Evolutionary conservation across 2,888 invertebrate genomes (phyloP).

Genomic region (Caenorhabditis zanzibari): DNA sequence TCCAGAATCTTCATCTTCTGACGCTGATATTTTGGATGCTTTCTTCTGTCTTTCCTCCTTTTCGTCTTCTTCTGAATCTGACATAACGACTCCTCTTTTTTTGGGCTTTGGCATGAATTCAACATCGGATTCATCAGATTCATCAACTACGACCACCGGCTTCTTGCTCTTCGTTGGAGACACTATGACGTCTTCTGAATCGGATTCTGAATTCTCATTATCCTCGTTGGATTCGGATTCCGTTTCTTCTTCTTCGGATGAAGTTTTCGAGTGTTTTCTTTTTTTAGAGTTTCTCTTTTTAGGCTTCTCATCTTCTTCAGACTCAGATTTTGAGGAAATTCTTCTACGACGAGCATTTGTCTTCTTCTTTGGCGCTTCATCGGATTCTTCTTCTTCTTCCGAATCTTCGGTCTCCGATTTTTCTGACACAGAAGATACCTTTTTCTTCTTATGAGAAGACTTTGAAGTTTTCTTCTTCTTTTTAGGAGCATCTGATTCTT

Average conservation of each 20-base stretch:
- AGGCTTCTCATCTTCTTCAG: not conserved
- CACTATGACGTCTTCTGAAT: slow-evolving; percentile 12
- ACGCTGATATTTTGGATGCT: slow-evolving; percentile 12
- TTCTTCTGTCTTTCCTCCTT: slow-evolving; percentile 14
- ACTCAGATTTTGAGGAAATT: slow-evolving; percentile 12
- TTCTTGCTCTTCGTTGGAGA: slow-evolving; percentile 17
- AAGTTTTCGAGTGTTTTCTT: not conserved
- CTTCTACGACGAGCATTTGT: not conserved
- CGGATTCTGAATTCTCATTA: not conserved
- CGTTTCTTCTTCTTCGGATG: not conserved
- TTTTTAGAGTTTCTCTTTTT: slow-evolving; percentile 23
- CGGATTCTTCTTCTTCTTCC: not conserved
- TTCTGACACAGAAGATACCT: not conserved
- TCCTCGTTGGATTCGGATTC: not conserved
- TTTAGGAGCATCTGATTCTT: slow-evolving; percentile 5
- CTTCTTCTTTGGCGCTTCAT: slow-evolving; percentile 2
- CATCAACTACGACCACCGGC: slow-evolving; percentile 14
- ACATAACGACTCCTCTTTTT: slow-evolving; percentile 1
- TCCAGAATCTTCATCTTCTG: slow-evolving; percentile 13
- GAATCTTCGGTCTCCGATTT: not conserved
- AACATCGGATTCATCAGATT: slow-evolving; percentile 17
- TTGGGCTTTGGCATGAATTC: slow-evolving; percentile 30
- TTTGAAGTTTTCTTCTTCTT: slow-evolving; percentile 16
- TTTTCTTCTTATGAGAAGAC: not conserved
- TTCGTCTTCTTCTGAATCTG: not conserved